Evolutionary conservation across 2,113 vertebrate species (phyloP).

Genomic region (Menidia beryllina): DNA sequence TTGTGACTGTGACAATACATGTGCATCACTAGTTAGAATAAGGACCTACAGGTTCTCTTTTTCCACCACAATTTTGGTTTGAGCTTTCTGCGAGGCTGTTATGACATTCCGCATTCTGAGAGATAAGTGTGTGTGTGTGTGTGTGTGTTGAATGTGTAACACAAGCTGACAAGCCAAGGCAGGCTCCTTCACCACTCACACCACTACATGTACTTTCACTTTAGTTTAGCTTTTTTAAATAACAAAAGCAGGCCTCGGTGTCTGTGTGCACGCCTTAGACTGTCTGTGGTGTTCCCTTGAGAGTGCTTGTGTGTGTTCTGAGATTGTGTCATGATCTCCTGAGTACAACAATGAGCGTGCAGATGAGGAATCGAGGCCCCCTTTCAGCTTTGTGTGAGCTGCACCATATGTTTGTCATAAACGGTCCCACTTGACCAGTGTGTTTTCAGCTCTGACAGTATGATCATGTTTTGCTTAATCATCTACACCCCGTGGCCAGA

Average conservation of each 20-base stretch:
- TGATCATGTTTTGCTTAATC: neutral
- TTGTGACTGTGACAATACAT: no score
- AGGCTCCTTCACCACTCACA: neutral
- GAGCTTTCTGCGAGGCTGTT: no score
- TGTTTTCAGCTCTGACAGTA: neutral
- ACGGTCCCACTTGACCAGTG: conserved; percentile 37
- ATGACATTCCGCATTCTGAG: no score
- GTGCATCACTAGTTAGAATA: no score
- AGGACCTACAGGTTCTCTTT: no score
- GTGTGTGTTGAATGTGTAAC: neutral
- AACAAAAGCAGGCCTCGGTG: neutral
- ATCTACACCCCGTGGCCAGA: no score
- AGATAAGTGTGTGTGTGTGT: neutral
- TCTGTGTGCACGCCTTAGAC: neutral
- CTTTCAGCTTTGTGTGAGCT: conserved; percentile 36
- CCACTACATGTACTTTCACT: neutral
- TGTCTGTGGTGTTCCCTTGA: neutral
- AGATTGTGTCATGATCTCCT: conserved; percentile 39
- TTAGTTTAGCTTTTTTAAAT: neutral
- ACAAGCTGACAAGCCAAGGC: neutral
- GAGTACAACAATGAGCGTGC: conserved; percentile 31
- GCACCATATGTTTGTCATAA: conserved; percentile 52
- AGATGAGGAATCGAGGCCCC: conserved; percentile 20
- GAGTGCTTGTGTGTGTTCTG: conserved; percentile 22
- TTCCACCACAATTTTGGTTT: no score